These are phyloP conservation scores for Lordiphosa mommai DNA, from an alignment of 1,140 invertebrate genomes.

Conservation along the genomic window DNA sequence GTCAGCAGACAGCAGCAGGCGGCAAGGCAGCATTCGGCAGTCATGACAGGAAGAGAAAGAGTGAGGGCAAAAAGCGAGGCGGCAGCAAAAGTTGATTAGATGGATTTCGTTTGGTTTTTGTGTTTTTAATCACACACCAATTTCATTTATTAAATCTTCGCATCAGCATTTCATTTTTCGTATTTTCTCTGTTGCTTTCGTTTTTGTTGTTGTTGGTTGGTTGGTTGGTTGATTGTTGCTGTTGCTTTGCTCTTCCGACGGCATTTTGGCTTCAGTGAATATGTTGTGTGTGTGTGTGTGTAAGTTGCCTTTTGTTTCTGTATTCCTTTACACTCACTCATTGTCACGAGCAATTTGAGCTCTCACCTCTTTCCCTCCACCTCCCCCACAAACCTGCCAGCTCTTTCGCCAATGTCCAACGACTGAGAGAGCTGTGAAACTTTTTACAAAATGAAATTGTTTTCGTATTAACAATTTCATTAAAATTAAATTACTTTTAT, in stretches of 20 bases:
- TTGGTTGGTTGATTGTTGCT: constrained; percentile 15
- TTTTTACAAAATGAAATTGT: constrained; percentile 78
- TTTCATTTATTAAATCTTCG: constrained; percentile 80
- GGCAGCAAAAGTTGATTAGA: constrained; percentile 79
- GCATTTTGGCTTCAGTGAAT: constrained; percentile 34
- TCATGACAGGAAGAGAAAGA: neutral
- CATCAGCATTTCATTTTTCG: constrained; percentile 79
- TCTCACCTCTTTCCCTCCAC: constrained; percentile 11
- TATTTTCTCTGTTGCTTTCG: constrained; percentile 37
- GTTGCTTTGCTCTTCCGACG: constrained; percentile 34
- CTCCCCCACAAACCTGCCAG: neutral
- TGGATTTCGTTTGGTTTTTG: constrained; percentile 80
- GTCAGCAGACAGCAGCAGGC: no score
- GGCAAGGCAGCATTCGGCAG: no score
- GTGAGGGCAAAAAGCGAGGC: constrained; percentile 27
- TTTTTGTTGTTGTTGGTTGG: constrained; percentile 20
- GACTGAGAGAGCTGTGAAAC: constrained; percentile 34
- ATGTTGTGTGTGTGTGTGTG: constrained; percentile 19
- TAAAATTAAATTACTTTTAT: constrained; percentile 78
- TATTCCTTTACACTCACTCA: constrained; percentile 51
- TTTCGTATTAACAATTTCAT: constrained; percentile 78
- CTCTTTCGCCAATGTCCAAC: no score
- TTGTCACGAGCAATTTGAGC: constrained; percentile 72
- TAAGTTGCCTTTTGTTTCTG: constrained; percentile 30
- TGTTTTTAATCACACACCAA: constrained; percentile 80